phyloP scores from a whole-genome alignment of 2,113 vertebrate species.

The Protobothrops mucrosquamatus region DNA sequence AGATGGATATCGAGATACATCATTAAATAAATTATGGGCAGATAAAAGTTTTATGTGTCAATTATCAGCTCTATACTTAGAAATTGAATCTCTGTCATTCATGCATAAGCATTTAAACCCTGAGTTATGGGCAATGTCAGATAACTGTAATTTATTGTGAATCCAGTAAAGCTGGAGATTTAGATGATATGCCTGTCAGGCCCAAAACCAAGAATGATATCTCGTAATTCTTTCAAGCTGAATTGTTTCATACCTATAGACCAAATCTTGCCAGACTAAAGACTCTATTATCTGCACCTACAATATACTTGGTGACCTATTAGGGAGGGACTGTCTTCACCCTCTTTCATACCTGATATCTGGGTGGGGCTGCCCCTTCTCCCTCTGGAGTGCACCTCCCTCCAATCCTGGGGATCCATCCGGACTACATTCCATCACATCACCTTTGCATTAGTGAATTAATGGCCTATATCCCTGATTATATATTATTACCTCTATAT shows the following conservation, averaged over 20 bases:
- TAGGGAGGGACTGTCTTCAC: not conserved
- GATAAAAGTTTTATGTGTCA: not conserved
- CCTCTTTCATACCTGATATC: not conserved
- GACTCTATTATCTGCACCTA: not conserved
- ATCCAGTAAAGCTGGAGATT: not conserved
- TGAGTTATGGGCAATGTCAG: not conserved
- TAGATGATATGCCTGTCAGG: not conserved
- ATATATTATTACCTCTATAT: not conserved
- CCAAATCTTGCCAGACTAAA: not conserved
- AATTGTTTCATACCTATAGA: not conserved
- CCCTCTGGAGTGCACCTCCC: too few species aligned
- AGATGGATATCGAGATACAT: not conserved
- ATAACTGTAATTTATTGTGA: not conserved
- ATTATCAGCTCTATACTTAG: not conserved
- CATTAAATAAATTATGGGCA: not conserved
- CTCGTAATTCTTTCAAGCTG: not conserved
- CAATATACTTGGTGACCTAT: not conserved
- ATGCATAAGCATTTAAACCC: not conserved
- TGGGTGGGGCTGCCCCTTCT: too few species aligned
- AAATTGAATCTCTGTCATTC: not conserved
- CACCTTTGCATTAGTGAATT: not conserved
- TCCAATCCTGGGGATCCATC: too few species aligned
- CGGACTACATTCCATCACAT: too few species aligned
- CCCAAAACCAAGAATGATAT: not conserved
- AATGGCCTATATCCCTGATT: not conserved